phyloP scores from a whole-genome alignment of 2,888 invertebrate species.

The Tuta absoluta region DNA sequence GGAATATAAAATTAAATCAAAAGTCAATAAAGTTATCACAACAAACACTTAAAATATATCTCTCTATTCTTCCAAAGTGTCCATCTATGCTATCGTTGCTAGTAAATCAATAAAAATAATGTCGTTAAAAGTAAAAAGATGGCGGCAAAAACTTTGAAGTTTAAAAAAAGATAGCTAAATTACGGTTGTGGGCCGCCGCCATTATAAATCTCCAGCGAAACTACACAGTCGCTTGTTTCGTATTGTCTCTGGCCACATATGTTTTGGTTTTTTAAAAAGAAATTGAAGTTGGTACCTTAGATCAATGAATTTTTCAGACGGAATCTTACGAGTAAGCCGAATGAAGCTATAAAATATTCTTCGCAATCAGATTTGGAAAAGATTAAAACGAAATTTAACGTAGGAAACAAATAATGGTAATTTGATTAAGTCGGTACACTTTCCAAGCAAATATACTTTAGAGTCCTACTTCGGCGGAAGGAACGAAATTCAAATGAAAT shows the following conservation, averaged over 20 bases:
- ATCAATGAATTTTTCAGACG: background rate
- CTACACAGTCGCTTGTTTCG: constrained; percentile 69
- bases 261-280: constrained; percentile 45
- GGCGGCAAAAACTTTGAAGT: constrained; percentile 21
- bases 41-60: too few species aligned
- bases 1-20: too few species aligned
- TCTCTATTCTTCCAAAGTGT: constrained; percentile 5
- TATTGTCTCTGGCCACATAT: constrained; percentile 67
- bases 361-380: too few species aligned
- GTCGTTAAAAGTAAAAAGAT: constrained; percentile 21
- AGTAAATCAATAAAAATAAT: constrained; percentile 29
- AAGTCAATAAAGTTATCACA: too few species aligned
- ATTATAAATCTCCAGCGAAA: constrained; percentile 66
- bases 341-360: too few species aligned
- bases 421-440: too few species aligned
- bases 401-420: too few species aligned
- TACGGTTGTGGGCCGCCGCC: constrained; percentile 54
- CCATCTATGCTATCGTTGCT: background rate
- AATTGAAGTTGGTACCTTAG: background rate
- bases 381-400: too few species aligned
- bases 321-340: too few species aligned
- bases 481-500: too few species aligned
- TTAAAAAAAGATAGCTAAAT: constrained; percentile 56
- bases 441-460: too few species aligned
- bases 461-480: too few species aligned